phyloP scores from a whole-genome alignment of 2,113 vertebrate genomes.

The Neomonachus schauinslandi region DNA sequence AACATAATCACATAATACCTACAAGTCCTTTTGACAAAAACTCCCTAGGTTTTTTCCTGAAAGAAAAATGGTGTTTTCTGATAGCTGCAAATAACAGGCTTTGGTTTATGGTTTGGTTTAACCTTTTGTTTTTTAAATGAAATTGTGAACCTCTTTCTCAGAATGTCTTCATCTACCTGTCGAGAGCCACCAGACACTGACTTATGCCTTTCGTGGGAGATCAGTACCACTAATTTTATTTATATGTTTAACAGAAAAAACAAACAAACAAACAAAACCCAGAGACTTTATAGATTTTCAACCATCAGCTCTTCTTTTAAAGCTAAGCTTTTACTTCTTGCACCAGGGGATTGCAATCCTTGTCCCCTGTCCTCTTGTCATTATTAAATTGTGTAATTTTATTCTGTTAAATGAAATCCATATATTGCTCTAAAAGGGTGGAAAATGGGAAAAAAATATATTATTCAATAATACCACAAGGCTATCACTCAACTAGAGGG shows the following conservation, averaged over 20 bases:
- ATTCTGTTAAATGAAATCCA: not conserved
- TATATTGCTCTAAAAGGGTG: not conserved
- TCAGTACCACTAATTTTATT: not conserved
- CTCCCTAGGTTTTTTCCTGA: not conserved
- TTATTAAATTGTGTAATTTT: not conserved
- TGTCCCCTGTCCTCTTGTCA: not conserved
- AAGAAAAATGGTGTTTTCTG: not conserved
- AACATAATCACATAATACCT: not conserved
- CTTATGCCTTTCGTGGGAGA: not conserved
- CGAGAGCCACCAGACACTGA: not conserved
- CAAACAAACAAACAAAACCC: not conserved
- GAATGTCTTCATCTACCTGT: not conserved
- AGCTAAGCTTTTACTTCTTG: not conserved
- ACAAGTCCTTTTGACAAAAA: not conserved
- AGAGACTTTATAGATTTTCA: not conserved
- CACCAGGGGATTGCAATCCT: not conserved
- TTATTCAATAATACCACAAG: not conserved
- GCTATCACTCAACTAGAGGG: not conserved
- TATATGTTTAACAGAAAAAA: not conserved
- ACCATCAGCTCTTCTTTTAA: not conserved
- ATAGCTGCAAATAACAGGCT: not conserved
- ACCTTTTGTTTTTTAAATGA: not conserved
- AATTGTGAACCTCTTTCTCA: not conserved
- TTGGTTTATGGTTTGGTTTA: not conserved
- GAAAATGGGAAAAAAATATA: not conserved